Conservation (phyloP, 2,797 vertebrate species). For the Prunella strophiata region DNA sequence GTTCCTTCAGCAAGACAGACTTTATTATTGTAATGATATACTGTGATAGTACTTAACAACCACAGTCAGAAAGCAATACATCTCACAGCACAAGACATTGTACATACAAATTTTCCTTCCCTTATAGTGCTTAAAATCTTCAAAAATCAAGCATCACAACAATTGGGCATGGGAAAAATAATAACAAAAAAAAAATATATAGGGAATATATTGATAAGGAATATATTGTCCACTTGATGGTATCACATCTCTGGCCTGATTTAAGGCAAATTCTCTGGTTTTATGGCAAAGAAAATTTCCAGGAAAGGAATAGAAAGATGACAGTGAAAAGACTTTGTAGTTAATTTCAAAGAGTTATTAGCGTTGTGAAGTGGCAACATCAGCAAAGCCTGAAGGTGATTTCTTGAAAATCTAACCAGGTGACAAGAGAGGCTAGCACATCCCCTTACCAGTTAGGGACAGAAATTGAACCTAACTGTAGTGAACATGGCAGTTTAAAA, state of each 20-base stretch:
- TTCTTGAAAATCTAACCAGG: not conserved
- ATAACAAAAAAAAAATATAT: not conserved
- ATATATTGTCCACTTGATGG: not conserved
- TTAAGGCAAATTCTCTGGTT: not conserved
- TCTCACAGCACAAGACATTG: not conserved
- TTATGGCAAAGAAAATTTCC: not conserved
- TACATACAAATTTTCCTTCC: not conserved
- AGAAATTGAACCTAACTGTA: not conserved
- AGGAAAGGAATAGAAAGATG: not conserved
- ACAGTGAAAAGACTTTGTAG: not conserved
- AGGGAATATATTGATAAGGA: not conserved
- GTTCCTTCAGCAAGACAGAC: not conserved
- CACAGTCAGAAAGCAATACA: not conserved
- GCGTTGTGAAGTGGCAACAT: not conserved
- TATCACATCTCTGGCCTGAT: not conserved
- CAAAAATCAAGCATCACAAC: not conserved
- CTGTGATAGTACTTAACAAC: not conserved
- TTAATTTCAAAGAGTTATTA: not conserved
- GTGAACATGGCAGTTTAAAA: not conserved
- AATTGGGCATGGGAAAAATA: not conserved
- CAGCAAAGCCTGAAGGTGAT: not conserved
- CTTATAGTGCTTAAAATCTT: not conserved
- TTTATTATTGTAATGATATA: not conserved
- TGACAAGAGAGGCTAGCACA: not conserved
- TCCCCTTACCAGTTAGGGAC: not conserved